Base-by-base conservation (phyloP, 2,888 invertebrate species). In the Ennomos fuscantarius region DNA sequence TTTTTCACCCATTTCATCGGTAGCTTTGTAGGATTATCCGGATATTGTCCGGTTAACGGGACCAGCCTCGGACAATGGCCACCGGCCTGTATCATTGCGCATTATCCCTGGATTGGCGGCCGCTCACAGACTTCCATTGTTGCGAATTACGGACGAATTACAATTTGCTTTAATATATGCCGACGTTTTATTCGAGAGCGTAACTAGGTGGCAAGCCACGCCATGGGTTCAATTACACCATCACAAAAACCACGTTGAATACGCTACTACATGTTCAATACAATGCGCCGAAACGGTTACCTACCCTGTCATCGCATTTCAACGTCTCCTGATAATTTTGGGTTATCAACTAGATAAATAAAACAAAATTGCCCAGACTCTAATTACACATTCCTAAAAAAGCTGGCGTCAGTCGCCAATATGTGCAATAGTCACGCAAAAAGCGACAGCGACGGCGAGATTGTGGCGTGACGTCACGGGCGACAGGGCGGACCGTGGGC, bases 321-420 rank as follows among this genome's bases (percentile, higher is more conserved):
- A 69, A 57, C 66, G 67, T 73, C 70, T 58, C 66, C 61, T 71
- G 72, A 79, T 79, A 79, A 78, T 81, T 79, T 78, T 62, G 62
- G 69, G 66, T 73, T 78, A 76, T 81, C 75, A 72, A 67, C 62
- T 74, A 79, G 81, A 84, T 86, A 87, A 86, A 85, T 79, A 84
- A 82, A 83, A 73, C 76, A 79, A 84, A 85, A 84, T 83, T 83
- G 71, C 81, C 71, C 77, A 78, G 79, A 75, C 78, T 86, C 86
- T 87, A 88, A 91, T 90, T 88, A 90, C 77, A 88, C 84, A 87
- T 75, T 67, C 61, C 71, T 68, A 81, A 82, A 84, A 45, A 92
- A 90, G 86, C 82, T 80, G 89, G 89, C 91, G 91, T 87, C 90
- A 84, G 88, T 84, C 89, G 84, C 86, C 85, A 86, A 89, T 87